Evolutionary conservation across 1,140 invertebrate genomes (phyloP).

Genomic region (Megalopta genalis): DNA sequence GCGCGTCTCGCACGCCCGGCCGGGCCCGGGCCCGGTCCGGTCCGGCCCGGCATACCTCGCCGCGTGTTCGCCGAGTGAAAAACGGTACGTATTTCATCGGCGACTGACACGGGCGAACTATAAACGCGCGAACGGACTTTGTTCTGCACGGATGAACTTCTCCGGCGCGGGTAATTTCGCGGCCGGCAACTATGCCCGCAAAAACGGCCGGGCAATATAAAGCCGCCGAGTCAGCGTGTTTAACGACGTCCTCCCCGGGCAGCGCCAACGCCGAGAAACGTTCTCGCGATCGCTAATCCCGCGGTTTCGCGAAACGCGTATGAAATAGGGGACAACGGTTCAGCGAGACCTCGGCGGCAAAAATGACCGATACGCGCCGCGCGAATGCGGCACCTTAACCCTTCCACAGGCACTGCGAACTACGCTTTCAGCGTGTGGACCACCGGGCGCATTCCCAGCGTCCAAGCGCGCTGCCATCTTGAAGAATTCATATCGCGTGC

Average conservation of each 20-base stretch:
- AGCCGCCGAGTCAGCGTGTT: slow-evolving; percentile 55
- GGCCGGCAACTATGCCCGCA: slow-evolving; percentile 12
- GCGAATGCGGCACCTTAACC: slow-evolving; percentile 14
- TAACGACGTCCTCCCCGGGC: slow-evolving; percentile 53
- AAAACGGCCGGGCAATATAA: slow-evolving; percentile 49
- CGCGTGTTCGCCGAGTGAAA: slow-evolving; percentile 8
- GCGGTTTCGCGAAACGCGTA: slow-evolving; percentile 26
- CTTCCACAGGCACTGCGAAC: too few species aligned
- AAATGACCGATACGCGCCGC: slow-evolving; percentile 17
- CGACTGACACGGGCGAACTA: slow-evolving; percentile 24
- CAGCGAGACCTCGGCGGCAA: slow-evolving; percentile 33
- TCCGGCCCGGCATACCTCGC: too few species aligned
- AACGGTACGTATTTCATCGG: slow-evolving; percentile 30
- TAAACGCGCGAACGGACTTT: slow-evolving; percentile 36
- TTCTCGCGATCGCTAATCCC: slow-evolving; percentile 43
- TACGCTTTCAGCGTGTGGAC: too few species aligned
- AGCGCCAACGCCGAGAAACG: not conserved
- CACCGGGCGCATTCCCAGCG: too few species aligned
- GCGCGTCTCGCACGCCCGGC: too few species aligned
- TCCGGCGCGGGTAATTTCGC: slow-evolving; percentile 46
- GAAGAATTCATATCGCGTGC: too few species aligned
- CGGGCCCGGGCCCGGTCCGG: too few species aligned
- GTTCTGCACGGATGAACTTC: slow-evolving; percentile 28
- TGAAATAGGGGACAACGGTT: slow-evolving; percentile 52
- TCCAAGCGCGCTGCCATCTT: too few species aligned